Conservation (phyloP, 2,888 invertebrate genomes). For the Proisotoma minuta region DNA sequence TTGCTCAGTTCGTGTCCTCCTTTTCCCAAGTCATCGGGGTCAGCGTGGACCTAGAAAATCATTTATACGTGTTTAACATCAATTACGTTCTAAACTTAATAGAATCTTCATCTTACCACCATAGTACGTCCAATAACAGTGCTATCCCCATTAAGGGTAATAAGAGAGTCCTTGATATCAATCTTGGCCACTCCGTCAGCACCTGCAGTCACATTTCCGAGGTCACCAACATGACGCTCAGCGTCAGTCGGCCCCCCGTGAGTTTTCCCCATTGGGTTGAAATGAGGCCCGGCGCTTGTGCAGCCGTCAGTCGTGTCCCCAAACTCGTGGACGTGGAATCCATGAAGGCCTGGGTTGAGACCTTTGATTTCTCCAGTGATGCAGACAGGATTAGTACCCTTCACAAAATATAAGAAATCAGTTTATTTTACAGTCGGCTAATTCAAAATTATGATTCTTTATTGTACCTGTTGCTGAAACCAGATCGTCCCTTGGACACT, state of each 20-base stretch:
- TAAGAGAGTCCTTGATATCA: slow-evolving; percentile 60
- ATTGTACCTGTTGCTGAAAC: slow-evolving; percentile 68
- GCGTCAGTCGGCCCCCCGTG: slow-evolving; percentile 75
- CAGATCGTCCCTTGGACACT: slow-evolving; percentile 70
- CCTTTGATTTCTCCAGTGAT: slow-evolving; percentile 79
- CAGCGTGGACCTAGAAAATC: slow-evolving; percentile 73
- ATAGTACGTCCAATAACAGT: slow-evolving; percentile 79
- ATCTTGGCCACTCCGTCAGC: slow-evolving; percentile 63
- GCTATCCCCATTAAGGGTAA: slow-evolving; percentile 63
- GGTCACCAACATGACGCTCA: slow-evolving; percentile 80
- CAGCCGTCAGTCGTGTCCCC: slow-evolving; percentile 93
- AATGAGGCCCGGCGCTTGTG: slow-evolving; percentile 90
- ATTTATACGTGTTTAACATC: no score
- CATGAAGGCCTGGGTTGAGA: slow-evolving; percentile 70
- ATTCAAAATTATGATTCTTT: not conserved
- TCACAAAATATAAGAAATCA: slow-evolving; percentile 48
- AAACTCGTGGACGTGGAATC: slow-evolving; percentile 94
- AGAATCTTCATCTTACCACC: slow-evolving; percentile 55
- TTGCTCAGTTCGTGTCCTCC: slow-evolving; percentile 89
- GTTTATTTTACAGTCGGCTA: not conserved
- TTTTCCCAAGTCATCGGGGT: slow-evolving; percentile 86
- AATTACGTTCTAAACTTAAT: not conserved
- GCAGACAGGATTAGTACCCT: slow-evolving; percentile 26
- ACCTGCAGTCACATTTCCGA: slow-evolving; percentile 74
- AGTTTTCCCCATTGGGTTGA: slow-evolving; percentile 73